phyloP scores from a whole-genome alignment of 2,113 vertebrate genomes.

The Guaruba guarouba region DNA sequence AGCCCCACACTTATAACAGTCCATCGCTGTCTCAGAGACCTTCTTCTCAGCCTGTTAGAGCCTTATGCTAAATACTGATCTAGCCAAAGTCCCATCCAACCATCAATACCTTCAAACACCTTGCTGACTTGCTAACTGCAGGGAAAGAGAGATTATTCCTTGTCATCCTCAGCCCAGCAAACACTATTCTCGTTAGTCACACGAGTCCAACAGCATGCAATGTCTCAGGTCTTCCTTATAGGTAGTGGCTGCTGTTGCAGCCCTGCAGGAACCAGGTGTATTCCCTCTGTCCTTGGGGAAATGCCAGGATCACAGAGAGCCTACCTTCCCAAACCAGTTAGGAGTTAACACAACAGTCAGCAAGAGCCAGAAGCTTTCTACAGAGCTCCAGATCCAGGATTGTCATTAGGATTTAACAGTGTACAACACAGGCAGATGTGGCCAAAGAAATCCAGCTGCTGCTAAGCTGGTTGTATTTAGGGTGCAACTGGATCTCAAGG shows the following conservation, averaged over 20 bases:
- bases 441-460: background rate
- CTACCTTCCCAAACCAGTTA: background rate
- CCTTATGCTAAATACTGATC: background rate
- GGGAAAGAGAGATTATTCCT: background rate
- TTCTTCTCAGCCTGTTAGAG: background rate
- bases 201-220: background rate
- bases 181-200: background rate
- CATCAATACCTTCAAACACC: background rate
- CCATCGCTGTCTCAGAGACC: background rate
- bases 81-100: background rate
- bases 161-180: background rate
- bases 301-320: rapidly evolving
- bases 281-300: background rate
- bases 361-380: background rate
- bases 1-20: background rate
- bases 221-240: background rate
- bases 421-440: background rate
- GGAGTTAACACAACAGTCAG: background rate
- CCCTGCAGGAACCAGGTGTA: background rate
- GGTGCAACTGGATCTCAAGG: background rate
- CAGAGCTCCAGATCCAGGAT: background rate
- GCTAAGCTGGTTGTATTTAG: background rate
- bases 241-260: background rate
- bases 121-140: background rate
- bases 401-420: background rate